Base-by-base conservation (phyloP, 2,888 invertebrate genomes). In the Apamea epomidion region DNA sequence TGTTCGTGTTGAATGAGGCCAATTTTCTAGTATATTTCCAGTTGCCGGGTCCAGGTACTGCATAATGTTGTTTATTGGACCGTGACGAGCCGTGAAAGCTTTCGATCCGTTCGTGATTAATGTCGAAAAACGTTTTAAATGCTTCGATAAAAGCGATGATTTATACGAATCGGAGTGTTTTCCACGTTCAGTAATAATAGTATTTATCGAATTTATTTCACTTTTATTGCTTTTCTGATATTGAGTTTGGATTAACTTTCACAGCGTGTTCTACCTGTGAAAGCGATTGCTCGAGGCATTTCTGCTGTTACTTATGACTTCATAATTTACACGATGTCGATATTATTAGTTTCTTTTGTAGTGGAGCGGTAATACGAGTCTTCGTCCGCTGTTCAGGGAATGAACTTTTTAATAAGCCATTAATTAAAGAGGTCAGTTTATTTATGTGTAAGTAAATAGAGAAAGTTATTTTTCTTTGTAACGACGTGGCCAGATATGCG, bases 101-200 rank as follows among this genome's bases (percentile, higher is more conserved):
- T 92, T 91, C 90, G 87, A 91, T 91, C 89, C 89, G 81, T 81
- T 88, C 83, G 85, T 91, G 91, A 93, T 93, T 93, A 91, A 92
- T 89, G 89, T 88, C 84, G 85, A 81, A 88, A 90, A 90, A 90
- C 89, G 87, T 88, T 92, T 92, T 90, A 92, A 92, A 90, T 91
- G 87, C 84, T 82, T 74, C 88, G 74, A 86, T 88, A 82, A 84
- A 89, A 86, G 76, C 81, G 75, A 82, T 88, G 87, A 89, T 89
- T 90, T 84, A 85, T 87, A 75, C 81, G 58, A 21, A 77, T 82
- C 25, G 71, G 70, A 76, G 80, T 83, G 76, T 86, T 88, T 82
- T 76, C 32, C 60, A 74, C 70, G 80, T 70, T 72, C 78, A 25
- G 77, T 84, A 82, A 80, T 84, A 79, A 81, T 84, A 79, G 81